Base-by-base conservation (phyloP, 2,888 invertebrate species). In the Troglohyphantes excavatus region DNA sequence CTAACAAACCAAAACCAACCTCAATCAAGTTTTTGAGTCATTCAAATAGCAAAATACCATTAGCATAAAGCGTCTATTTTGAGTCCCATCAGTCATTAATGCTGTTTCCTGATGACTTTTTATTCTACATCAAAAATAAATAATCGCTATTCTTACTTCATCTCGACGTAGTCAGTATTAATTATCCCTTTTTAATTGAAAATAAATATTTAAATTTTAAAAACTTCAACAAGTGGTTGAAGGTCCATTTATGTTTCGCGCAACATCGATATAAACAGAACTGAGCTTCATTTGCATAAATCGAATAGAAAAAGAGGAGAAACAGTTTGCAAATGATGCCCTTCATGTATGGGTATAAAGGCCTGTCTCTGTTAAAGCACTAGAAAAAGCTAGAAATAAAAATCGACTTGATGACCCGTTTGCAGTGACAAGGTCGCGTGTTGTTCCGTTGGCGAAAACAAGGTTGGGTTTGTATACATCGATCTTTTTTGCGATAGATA, bases 271-370 rank as follows among this genome's bases (percentile, higher is more conserved):
- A 6, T 53, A 53, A 46, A 68, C 33, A 33, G 33, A 70, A 13
- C 72, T 53, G 26, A n/a, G 59, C 33, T 27, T 27, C 23, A 46
- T 46, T 67, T 43, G 46, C 53, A 65, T 84, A 73, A 65, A 17
- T 65, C 61, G 39, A 61, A 23, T 39, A 39, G 11, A 21, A 19
- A 23, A 65, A 63, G 73, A 84, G 39, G 43, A 29, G 17, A 29
- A 84, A 63, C 26, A 75, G 46, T 73, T 46, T 65, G 53, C 61
- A 29, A 7, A n/a, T 29, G 7, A 13, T 73, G 73, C 46, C 83
- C 83, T 84, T 84, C 73, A 23, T 46, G 13, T 21, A 23, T 73
- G 27, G n/a, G 13, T 27, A 83, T 65, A 84, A 84, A 73, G 83
- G 72, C 27, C 33, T 73, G 27, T 63, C 65, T 84, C 83, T 72